These are phyloP conservation scores for Chaitophorus viminalis DNA, from an alignment of 2,888 invertebrate species.

Conservation along the genomic window DNA sequence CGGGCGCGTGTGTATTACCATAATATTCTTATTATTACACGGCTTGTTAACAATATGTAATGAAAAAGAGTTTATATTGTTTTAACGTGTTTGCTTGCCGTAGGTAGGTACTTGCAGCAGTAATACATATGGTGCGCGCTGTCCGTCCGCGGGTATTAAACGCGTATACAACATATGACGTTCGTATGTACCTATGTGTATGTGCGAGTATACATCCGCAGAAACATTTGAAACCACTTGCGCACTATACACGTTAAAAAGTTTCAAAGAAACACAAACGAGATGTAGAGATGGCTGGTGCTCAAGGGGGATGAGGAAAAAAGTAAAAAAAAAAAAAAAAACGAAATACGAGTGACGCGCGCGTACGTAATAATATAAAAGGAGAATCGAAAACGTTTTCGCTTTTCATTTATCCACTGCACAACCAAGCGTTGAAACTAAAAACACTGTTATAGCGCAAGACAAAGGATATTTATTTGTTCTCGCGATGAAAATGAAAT, in stretches of 20 bases:
- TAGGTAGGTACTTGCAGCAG: background rate
- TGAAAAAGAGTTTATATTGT: background rate
- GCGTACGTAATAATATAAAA: background rate
- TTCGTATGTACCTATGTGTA: too few relatives aligned
- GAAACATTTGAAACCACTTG: slow-evolving; percentile 42
- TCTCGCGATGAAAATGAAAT: slow-evolving; percentile 2
- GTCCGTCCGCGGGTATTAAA: background rate
- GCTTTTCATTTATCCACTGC: slow-evolving; percentile 14
- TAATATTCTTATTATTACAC: background rate
- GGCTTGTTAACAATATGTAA: background rate
- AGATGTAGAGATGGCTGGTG: background rate
- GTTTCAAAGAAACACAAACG: slow-evolving; percentile 19
- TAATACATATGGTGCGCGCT: background rate
- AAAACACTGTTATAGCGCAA: background rate
- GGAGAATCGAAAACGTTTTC: slow-evolving; percentile 26
- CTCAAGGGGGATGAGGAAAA: background rate
- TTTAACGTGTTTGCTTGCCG: slow-evolving; percentile 13
- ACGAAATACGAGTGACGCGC: background rate
- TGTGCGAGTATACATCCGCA: background rate
- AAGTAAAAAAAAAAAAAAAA: background rate
- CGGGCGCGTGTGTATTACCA: background rate
- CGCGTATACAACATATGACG: background rate
- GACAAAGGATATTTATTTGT: slow-evolving; percentile 26
- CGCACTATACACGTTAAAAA: slow-evolving; percentile 10
- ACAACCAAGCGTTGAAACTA: slow-evolving; percentile 13